Percentiles rank a stretch among this genome's conserved stretches.
Evolutionary conservation across 2,797 vertebrate genomes (phyloP).

Genomic region (Triplophysa yarkandensis): DNA sequence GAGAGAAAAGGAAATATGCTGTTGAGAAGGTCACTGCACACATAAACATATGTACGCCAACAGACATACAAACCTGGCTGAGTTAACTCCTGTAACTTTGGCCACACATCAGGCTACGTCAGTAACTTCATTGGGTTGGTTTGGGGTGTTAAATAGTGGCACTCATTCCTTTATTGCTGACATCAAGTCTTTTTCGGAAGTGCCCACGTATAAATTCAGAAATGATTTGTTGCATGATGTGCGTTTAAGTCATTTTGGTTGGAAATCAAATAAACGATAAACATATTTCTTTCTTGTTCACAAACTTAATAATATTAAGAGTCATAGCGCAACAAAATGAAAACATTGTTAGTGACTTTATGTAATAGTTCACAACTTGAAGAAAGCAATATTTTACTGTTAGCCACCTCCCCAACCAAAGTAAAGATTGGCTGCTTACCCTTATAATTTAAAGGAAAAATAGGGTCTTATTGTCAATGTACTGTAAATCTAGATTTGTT

Average conservation of each 20-base stretch:
- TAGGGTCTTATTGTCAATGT: slow-evolving; percentile 1
- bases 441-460: neutral
- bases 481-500: slow-evolving; percentile 14
- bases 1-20: slow-evolving; percentile 51
- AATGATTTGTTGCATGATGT: neutral
- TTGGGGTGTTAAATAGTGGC: neutral
- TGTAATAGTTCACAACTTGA: neutral
- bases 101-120: neutral
- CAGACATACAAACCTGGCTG: slow-evolving; percentile 24
- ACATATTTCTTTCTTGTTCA: neutral
- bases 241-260: neutral
- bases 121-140: neutral
- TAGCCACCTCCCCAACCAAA: neutral
- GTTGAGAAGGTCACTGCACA: slow-evolving; percentile 22
- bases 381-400: neutral
- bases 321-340: too few species aligned
- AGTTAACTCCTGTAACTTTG: neutral
- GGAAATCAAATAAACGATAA: neutral
- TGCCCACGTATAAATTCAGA: neutral
- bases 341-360: too few species aligned
- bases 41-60: slow-evolving; percentile 5
- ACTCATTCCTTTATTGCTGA: neutral
- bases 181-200: neutral
- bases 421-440: neutral
- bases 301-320: neutral